Evolutionary conservation across 2,888 invertebrate genomes (phyloP).

Genomic region (Rhingia rostrata): DNA sequence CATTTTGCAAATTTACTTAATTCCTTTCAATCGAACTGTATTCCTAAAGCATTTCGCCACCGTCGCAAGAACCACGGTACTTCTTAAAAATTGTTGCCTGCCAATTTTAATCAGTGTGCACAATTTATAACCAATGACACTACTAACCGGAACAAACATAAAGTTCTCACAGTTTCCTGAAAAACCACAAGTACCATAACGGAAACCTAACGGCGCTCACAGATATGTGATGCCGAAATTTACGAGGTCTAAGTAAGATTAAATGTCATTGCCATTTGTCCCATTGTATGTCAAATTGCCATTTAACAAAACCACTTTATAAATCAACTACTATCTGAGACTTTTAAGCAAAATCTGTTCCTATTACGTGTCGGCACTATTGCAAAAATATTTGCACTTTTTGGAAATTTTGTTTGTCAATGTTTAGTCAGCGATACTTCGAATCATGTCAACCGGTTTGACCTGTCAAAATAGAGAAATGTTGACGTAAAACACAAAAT

Average conservation of each 20-base stretch:
- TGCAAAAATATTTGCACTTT: not conserved
- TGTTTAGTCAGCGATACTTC: conserved; percentile 8
- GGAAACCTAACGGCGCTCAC: conserved; percentile 6
- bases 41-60: too few species aligned
- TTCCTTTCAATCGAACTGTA: too few species aligned
- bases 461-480: conserved; percentile 29
- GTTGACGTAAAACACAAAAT: conserved; percentile 29
- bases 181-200: conserved; percentile 9
- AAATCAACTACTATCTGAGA: conserved; percentile 1
- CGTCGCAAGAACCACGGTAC: too few species aligned
- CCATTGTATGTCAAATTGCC: conserved; percentile 19
- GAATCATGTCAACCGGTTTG: conserved; percentile 27
- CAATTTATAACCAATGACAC: not conserved
- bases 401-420: not conserved
- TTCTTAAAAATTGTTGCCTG: not conserved
- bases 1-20: too few species aligned
- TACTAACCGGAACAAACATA: not conserved
- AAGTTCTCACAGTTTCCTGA: not conserved
- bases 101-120: not conserved
- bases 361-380: not conserved
- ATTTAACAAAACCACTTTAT: conserved; percentile 5
- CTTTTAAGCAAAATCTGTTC: not conserved
- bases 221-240: conserved; percentile 18
- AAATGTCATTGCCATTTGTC: conserved; percentile 29
- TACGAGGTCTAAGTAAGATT: conserved; percentile 17